Evolutionary conservation across 2,797 vertebrate species (phyloP).

Genomic region (Lacerta viridis): DNA sequence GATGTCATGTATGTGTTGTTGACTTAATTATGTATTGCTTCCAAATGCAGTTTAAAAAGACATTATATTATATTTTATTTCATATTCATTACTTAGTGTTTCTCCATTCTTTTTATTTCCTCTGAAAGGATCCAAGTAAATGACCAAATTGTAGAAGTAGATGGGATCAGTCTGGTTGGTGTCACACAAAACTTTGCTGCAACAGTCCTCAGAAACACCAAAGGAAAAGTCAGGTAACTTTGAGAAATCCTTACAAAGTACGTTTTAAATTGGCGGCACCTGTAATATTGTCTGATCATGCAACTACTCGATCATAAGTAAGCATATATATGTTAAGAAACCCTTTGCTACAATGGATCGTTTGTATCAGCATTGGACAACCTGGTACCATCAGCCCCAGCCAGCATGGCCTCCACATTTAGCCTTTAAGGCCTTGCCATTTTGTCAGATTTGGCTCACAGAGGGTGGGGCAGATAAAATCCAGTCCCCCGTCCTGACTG

Average conservation of each 20-base stretch:
- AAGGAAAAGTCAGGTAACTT: constrained; percentile 93
- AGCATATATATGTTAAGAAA: neutral
- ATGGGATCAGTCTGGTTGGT: constrained; percentile 96
- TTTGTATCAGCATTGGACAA: neutral
- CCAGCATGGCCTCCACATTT: too few relatives aligned
- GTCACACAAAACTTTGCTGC: constrained; percentile 99
- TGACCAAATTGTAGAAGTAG: constrained; percentile 98
- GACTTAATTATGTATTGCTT: neutral
- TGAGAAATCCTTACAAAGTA: neutral
- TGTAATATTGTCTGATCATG: neutral
- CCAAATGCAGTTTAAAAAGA: neutral
- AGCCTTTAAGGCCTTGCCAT: too few relatives aligned
- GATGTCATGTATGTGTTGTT: neutral
- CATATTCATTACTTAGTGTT: neutral
- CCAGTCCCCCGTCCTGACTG: neutral
- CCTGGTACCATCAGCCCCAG: too few relatives aligned
- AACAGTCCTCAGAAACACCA: constrained; percentile 96
- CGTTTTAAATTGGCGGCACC: neutral
- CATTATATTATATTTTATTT: neutral
- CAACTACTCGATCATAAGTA: neutral
- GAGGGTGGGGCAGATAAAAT: too few relatives aligned
- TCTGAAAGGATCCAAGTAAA: constrained; percentile 94
- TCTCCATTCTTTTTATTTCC: constrained; percentile 48
- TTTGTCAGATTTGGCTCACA: too few relatives aligned
- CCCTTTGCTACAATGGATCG: neutral